Evolutionary conservation across 2,113 vertebrate species (phyloP).

Genomic region (Philantomba maxwellii): DNA sequence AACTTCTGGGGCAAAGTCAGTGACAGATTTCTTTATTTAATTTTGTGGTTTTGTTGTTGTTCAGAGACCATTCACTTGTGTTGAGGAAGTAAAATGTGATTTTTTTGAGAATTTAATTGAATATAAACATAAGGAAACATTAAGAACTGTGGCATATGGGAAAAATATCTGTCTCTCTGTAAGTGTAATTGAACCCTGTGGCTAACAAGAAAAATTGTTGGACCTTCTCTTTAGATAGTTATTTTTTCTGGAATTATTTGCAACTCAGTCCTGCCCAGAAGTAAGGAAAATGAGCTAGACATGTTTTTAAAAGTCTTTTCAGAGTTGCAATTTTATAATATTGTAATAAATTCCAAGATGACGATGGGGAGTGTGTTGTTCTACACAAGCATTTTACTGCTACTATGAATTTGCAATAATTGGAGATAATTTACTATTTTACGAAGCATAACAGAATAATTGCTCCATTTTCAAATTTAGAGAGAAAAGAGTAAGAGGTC

Average conservation of each 20-base stretch:
- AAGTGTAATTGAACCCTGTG: slow-evolving; percentile 9
- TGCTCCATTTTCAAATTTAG: slow-evolving; percentile 52
- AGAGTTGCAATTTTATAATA: slow-evolving; percentile 58
- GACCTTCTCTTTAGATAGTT: slow-evolving; percentile 7
- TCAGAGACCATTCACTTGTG: background rate
- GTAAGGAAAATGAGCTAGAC: slow-evolving; percentile 33
- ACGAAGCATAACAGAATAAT: slow-evolving; percentile 69
- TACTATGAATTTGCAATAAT: slow-evolving; percentile 61
- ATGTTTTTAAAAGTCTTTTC: slow-evolving; percentile 37
- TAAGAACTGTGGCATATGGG: background rate
- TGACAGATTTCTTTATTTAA: background rate
- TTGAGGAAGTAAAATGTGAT: background rate
- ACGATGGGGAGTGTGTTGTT: slow-evolving; percentile 51
- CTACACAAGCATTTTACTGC: slow-evolving; percentile 57
- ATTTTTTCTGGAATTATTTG: slow-evolving; percentile 25
- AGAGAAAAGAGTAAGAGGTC: slow-evolving; percentile 39
- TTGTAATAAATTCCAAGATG: slow-evolving; percentile 64
- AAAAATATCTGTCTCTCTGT: slow-evolving; percentile 17
- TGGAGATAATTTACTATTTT: slow-evolving; percentile 69
- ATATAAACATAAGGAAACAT: slow-evolving; percentile 19
- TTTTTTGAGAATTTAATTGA: background rate
- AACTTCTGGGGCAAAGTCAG: background rate
- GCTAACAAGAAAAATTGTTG: slow-evolving; percentile 35
- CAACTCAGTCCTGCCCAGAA: slow-evolving; percentile 23
- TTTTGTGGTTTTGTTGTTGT: background rate